Conservation (phyloP, 2,113 vertebrate genomes). For the Petrocephalus microphthalmus region DNA sequence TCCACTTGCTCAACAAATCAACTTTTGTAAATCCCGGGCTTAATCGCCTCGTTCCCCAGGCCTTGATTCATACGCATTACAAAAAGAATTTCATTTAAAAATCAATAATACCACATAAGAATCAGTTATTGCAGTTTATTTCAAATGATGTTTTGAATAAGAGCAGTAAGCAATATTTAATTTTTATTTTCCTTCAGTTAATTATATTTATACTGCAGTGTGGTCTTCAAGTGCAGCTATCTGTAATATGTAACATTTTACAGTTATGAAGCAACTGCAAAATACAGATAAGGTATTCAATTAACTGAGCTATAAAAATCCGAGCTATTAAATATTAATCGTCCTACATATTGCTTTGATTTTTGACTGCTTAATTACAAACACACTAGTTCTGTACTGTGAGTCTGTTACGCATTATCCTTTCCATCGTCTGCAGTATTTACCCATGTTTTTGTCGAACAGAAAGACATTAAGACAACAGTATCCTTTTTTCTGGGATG, state of each 20-base stretch:
- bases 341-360: slow-evolving; percentile 62
- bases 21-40: slow-evolving; percentile 54
- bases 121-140: slow-evolving; percentile 38
- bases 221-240: slow-evolving; percentile 60
- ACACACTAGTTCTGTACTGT: slow-evolving; percentile 41
- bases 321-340: slow-evolving; percentile 64
- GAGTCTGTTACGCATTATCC: slow-evolving; percentile 30
- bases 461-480: neutral
- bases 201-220: slow-evolving; percentile 67
- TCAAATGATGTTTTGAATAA: slow-evolving; percentile 45
- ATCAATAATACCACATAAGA: slow-evolving; percentile 8
- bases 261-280: slow-evolving; percentile 71
- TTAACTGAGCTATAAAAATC: slow-evolving; percentile 59
- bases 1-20: slow-evolving; percentile 49
- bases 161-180: slow-evolving; percentile 37
- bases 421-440: slow-evolving; percentile 41
- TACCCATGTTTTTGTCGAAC: slow-evolving; percentile 27
- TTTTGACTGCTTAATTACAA: slow-evolving; percentile 63
- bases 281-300: slow-evolving; percentile 72
- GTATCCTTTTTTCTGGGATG: neutral
- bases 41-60: slow-evolving; percentile 52
- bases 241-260: slow-evolving; percentile 67
- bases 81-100: slow-evolving; percentile 30
- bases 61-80: slow-evolving; percentile 50
- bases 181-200: slow-evolving; percentile 54